Conservation (phyloP, 1,140 invertebrate species). For the Catajapyx aquilonaris region DNA sequence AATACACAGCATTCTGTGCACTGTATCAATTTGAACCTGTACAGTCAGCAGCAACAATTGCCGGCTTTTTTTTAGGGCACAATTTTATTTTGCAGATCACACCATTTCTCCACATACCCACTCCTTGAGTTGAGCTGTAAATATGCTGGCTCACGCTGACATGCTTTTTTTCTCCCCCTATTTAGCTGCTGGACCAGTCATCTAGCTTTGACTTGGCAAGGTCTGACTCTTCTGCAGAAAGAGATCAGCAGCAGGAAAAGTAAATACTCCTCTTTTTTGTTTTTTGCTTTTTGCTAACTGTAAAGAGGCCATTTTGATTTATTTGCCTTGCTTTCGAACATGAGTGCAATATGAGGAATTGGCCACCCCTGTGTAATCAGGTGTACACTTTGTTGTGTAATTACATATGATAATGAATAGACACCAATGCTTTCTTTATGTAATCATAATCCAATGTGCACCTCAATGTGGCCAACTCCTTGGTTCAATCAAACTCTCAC, state of each 20-base stretch:
- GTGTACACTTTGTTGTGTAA: too few relatives aligned
- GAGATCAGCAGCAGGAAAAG: constrained; percentile 22
- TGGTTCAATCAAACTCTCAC: too few relatives aligned
- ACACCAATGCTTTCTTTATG: too few relatives aligned
- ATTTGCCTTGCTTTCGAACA: too few relatives aligned
- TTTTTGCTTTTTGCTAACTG: constrained; percentile 10
- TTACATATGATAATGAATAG: too few relatives aligned
- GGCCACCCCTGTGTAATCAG: too few relatives aligned
- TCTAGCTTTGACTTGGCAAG: constrained; percentile 7
- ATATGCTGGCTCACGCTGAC: too few relatives aligned
- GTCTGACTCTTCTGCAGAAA: constrained; percentile 13
- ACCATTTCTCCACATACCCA: not conserved
- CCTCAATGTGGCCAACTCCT: too few relatives aligned
- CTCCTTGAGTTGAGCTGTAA: not conserved
- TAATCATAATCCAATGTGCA: too few relatives aligned
- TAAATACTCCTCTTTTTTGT: constrained; percentile 31
- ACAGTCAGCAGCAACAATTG: not conserved
- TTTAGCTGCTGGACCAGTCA: constrained; percentile 34
- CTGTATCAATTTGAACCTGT: not conserved
- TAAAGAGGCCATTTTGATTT: too few relatives aligned
- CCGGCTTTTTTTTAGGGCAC: not conserved
- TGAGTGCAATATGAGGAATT: too few relatives aligned
- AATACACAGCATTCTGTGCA: not conserved
- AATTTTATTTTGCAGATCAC: not conserved
- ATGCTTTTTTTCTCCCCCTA: not conserved